A percentile compares a stretch with the other conserved stretches of the same genome.
These are phyloP conservation scores for Arctocebus calabarensis DNA, from an alignment of 2,797 vertebrate genomes.

Conservation along the genomic window DNA sequence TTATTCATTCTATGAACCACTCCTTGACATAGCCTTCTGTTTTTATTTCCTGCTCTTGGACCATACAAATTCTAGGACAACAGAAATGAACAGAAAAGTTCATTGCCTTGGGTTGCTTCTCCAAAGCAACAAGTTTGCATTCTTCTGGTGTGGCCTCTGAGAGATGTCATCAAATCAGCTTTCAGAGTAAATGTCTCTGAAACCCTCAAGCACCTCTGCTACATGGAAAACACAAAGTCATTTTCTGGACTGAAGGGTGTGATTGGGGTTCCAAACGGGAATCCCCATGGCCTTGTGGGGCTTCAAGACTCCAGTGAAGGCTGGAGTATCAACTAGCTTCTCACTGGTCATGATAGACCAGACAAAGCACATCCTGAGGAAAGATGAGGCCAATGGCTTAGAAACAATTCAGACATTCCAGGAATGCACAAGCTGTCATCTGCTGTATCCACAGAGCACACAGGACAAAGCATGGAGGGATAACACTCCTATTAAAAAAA, in stretches of 20 bases:
- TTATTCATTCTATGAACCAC: not conserved
- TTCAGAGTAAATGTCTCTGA: not conserved
- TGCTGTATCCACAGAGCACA: not conserved
- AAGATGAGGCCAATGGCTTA: not conserved
- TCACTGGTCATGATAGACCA: not conserved
- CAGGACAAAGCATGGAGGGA: slow-evolving; percentile 28
- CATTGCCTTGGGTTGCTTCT: not conserved
- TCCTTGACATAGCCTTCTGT: not conserved
- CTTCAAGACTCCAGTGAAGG: not conserved
- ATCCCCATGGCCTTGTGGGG: not conserved
- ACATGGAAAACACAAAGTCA: not conserved
- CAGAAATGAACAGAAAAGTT: not conserved
- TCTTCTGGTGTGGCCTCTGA: not conserved
- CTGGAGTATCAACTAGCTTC: not conserved
- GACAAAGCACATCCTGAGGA: not conserved
- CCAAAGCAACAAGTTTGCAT: not conserved
- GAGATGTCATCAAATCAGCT: not conserved
- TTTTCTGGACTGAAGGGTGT: not conserved
- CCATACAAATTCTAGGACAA: not conserved
- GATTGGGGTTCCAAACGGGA: not conserved
- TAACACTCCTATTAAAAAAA: slow-evolving; percentile 46
- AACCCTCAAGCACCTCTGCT: not conserved
- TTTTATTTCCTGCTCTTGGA: not conserved
- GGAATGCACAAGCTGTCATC: not conserved
- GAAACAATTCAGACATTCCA: slow-evolving; percentile 30